These are phyloP conservation scores for Ernsta delagoae DNA, from an alignment of 2,888 invertebrate genomes.

Conservation along the genomic window DNA sequence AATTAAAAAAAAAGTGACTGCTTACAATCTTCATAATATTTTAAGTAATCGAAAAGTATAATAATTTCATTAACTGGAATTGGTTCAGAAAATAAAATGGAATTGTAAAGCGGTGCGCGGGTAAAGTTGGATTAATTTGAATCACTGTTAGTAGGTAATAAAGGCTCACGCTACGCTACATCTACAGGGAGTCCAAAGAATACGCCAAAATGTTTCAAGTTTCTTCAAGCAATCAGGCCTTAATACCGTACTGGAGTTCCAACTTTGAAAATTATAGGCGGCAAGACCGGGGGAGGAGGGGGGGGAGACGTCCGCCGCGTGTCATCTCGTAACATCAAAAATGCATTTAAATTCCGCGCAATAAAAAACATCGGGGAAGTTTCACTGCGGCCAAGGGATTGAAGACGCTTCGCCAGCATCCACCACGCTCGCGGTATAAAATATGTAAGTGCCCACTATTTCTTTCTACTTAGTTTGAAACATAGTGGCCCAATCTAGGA, in stretches of 20 bases:
- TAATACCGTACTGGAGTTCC: conserved; percentile 85
- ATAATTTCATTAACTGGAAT: conserved; percentile 7
- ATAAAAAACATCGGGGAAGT: conserved; percentile 84
- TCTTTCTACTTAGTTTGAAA: conserved; percentile 42
- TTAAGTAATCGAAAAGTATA: not conserved
- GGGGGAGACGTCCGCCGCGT: conserved; percentile 82
- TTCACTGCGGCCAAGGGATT: conserved; percentile 77
- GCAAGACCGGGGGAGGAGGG: conserved; percentile 61
- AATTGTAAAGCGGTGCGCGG: conserved; percentile 36
- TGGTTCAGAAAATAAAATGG: conserved; percentile 28
- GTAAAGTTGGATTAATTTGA: conserved; percentile 74
- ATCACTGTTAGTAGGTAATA: conserved; percentile 77
- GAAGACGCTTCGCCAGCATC: conserved; percentile 59
- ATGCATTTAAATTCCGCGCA: conserved; percentile 85
- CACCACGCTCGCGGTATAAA: conserved; percentile 65
- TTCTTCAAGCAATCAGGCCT: conserved; percentile 85
- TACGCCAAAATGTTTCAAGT: conserved; percentile 84
- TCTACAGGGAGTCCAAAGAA: conserved; percentile 82
- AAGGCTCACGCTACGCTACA: conserved; percentile 77
- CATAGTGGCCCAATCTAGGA: conserved; percentile 41
- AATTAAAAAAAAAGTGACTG: too few relatives aligned
- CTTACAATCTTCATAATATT: too few relatives aligned
- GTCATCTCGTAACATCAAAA: conserved; percentile 86
- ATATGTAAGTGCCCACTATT: conserved; percentile 63
- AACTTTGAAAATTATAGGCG: conserved; percentile 84